A percentile compares a stretch with the other conserved stretches of the same genome.
Evolutionary conservation across 2,797 vertebrate species (phyloP).

Genomic region (Gymnocypris eckloni): DNA sequence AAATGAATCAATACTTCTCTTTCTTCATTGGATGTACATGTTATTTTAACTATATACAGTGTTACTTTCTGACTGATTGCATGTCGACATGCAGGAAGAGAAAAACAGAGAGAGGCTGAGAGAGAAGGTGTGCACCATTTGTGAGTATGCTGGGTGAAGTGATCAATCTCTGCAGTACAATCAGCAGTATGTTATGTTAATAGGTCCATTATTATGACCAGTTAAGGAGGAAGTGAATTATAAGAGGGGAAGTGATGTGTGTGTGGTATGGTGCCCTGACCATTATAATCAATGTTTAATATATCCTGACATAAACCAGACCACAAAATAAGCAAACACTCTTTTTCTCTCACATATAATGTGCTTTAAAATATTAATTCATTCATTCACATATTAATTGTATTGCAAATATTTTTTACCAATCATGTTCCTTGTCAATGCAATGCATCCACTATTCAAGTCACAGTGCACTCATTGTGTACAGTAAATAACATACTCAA

Average conservation of each 20-base stretch:
- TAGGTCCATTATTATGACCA: constrained; percentile 26
- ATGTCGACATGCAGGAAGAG: neutral
- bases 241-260: constrained; percentile 43
- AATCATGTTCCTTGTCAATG: neutral
- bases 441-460: neutral
- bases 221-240: constrained; percentile 47
- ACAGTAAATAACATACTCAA: neutral
- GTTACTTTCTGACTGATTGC: constrained; percentile 31
- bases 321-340: constrained; percentile 22
- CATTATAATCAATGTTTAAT: constrained; percentile 18
- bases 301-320: constrained; percentile 20
- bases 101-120: neutral
- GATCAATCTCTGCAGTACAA: constrained; percentile 7
- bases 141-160: constrained; percentile 8
- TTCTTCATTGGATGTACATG: neutral
- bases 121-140: neutral
- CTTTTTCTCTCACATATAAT: neutral
- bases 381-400: neutral
- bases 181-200: neutral
- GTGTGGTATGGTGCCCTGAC: constrained; percentile 21
- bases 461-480: constrained; percentile 1
- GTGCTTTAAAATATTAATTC: neutral
- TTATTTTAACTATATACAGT: constrained; percentile 7
- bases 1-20: neutral
- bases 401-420: neutral